Base-by-base conservation (phyloP, 2,797 vertebrate species). In the Muscicapa comitata region DNA sequence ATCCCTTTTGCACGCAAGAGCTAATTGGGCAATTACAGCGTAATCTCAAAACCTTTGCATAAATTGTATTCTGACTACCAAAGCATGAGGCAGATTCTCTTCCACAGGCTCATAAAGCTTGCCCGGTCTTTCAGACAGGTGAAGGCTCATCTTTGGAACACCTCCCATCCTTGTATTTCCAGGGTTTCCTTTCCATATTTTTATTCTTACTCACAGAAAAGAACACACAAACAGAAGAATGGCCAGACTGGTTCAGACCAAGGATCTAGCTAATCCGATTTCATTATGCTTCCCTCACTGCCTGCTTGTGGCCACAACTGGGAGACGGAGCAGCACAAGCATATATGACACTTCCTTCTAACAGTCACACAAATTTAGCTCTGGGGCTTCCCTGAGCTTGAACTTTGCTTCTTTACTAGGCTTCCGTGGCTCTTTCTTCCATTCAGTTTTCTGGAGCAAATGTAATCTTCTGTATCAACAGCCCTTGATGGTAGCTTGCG, bases 1-100 rank as follows among this genome's bases (percentile, higher is more conserved):
- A 93, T 91, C 58, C 54, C 78, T 91, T 94, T 68, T 90, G 81
- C 92, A 85, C 0, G 63, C 88, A 92, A 90, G 42, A 83, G 67
- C 90, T 96, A 94, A 96, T 90, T 92, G 70, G 93, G 74, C 88
- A 96, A 94, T 96, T 96, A 94, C 57, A 83, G 40, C 1, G 1
- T 81, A 68, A 91, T 86, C 80, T 87, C 42, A 81, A 96, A 94
- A 88, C 86, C 62, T 79, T 68, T 75, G 58, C 61, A 75, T 80
- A 48, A 90, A 78, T 58, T 77, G 40, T 71, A 61, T 74, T 48
- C 71, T 55, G 38, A n/a, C 40, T 84, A 53, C 63, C 42, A 63
- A 68, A 82, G 57, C 0, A 0, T 61, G 70, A 62, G 29, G 31
- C 31, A 51, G 47, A 50, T 73, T 89, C 59, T 71, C 31, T 83